Evolutionary conservation across 2,113 vertebrate species (phyloP).

Genomic region (Pica pica): DNA sequence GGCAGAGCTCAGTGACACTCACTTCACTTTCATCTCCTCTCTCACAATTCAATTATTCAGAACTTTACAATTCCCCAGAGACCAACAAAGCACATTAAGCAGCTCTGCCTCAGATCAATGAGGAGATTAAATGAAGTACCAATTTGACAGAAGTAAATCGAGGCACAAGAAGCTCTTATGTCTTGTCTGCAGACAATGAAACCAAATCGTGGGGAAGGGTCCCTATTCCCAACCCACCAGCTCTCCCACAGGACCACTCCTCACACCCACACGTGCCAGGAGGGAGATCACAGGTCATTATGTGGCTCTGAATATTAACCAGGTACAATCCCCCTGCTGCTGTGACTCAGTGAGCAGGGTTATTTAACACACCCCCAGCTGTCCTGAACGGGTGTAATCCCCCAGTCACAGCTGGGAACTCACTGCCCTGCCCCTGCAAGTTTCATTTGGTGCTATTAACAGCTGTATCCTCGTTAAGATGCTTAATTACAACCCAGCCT

Average conservation of each 20-base stretch:
- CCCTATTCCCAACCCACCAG: not conserved
- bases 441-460: not conserved
- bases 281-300: not conserved
- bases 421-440: not conserved
- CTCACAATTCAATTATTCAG: slow-evolving; percentile 18
- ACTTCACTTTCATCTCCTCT: not conserved
- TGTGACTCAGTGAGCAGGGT: not conserved
- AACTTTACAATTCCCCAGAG: slow-evolving; percentile 1
- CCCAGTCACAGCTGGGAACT: not conserved
- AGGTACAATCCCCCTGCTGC: not conserved
- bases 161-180: not conserved
- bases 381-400: rapidly evolving
- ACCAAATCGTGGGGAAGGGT: not conserved
- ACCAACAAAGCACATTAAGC: not conserved
- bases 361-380: not conserved
- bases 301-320: not conserved
- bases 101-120: not conserved
- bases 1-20: not conserved
- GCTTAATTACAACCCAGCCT: not conserved
- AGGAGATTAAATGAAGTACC: not conserved
- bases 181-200: not conserved
- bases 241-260: not conserved
- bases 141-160: not conserved
- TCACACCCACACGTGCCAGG: not conserved
- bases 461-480: not conserved